Evolutionary conservation across 2,888 invertebrate species (phyloP), one percentile per base, ranked within the genome.

Genomic region (Alloplasta piceator): DNA sequence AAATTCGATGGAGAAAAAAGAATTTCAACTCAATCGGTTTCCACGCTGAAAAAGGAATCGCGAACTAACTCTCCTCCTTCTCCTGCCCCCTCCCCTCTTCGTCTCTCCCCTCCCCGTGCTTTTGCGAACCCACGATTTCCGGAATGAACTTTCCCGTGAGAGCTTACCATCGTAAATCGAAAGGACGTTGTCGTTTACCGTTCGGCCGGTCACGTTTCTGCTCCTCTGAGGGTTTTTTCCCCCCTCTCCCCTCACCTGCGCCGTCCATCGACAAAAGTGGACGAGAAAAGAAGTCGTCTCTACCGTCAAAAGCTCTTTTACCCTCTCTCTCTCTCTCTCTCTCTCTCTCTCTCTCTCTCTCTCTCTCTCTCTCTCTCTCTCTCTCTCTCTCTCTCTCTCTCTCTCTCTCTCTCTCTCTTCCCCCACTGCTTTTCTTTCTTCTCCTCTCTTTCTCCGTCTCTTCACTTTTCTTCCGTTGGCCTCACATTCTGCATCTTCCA

Each of bases 141-240:
- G 82, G 78, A 78, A 82, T 82, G 75, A 82, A 82, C 78, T 82
- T 82, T 82, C 82, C 78, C 82, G 82, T 82, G 82, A 82, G 82
- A 82, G 82, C 82, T 82, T 78, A 82, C 82, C 80, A 84, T 84
- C 84, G 84, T 84, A 84, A 84, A 84, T 84, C 83, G 84, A 80
- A 84, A 84, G 83, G 80, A 83, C 84, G 83, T 83, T 82, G 84
- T 84, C 84, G 78, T 84, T 84, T 84, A 83, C 82, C 82, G 83
- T 83, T 83, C 83, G 82, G 80, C 81, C 79, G 82, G 84, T 84
- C 84, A 83, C 83, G 84, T 84, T 83, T 78, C 82, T 81, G 78
- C 80, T 79, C 75, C 80, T 84, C 75, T 77, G 71, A 68, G 61
- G 76, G 61, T 63, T 26, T 48, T 78, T 67, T 78, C 74, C 58